Evolutionary conservation across 1,140 invertebrate species (phyloP), one percentile per base, ranked within the genome.

Genomic region (Microplitis demolitor): DNA sequence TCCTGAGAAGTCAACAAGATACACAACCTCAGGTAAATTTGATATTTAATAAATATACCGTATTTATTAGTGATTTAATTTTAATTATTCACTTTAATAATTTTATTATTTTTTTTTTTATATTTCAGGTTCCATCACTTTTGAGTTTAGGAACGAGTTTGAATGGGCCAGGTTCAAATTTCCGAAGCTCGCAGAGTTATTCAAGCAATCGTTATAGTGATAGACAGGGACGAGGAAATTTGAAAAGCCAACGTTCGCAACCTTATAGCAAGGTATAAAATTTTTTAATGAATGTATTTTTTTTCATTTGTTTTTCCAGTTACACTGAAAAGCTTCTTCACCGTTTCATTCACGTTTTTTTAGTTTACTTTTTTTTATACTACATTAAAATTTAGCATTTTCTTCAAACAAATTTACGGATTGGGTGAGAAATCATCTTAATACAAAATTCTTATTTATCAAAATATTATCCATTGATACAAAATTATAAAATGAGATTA

Each of bases 181-280:
- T 79, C 78, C 77, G 79, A 9, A 82, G 79, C 58, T 84, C 87
- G 56, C 83, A 84, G 66, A 84, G 80, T 37, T 88, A 79, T 75
- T 80, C 80, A 14, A 81, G 83, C 34, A 82, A 81, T 74, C 81
- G 86, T 8, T 87, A 82, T 70, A 86, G 82, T 73, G 85, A 88
- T 72, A 79, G 86, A 66, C 77, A 77, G 6, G 77, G 78, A 69
- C 78, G 85, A 34, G 80, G 82, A 31, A 78, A 78, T 0, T 78
- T 85, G 78, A 87, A 88, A 76, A 87, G 83, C 68, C 84, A 87
- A 75, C 82, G 87, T 53, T 64, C 81, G 13, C 85, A 88, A 74
- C 87, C 87, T 0, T 88, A 88, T 64, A 88, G 87, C 58, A 88
- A 88, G 85, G 87, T 88, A 88, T 73, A 78, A 68, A n/a, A 58